These are phyloP conservation scores for Dicroscelio sp. DNA, from an alignment of 2,888 invertebrate genomes.

Conservation along the genomic window DNA sequence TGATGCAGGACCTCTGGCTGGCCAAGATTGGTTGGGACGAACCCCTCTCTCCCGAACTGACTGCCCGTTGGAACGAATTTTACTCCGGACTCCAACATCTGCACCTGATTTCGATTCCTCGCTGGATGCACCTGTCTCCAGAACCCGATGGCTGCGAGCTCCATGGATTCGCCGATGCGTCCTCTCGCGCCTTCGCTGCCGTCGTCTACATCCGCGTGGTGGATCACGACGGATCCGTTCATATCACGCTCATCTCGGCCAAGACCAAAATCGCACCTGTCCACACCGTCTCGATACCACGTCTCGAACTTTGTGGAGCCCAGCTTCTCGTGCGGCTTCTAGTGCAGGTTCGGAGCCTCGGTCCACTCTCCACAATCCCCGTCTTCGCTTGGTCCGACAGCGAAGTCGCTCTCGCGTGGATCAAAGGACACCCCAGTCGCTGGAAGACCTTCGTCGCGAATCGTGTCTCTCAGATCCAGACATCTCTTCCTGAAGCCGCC, in stretches of 20 bases:
- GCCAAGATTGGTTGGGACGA: conserved; percentile 8
- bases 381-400: background rate
- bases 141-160: background rate
- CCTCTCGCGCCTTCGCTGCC: background rate
- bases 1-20: background rate
- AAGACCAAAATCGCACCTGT: background rate
- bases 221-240: background rate
- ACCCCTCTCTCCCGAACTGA: background rate
- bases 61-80: background rate
- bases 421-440: too few species aligned
- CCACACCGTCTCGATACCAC: background rate
- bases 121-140: background rate
- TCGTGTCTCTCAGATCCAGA: background rate
- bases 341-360: too few species aligned
- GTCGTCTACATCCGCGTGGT: background rate
- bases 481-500: background rate
- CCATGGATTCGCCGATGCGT: background rate
- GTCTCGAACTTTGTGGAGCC: background rate
- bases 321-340: background rate
- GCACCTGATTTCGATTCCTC: background rate
- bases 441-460: background rate
- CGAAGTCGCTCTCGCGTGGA: background rate
- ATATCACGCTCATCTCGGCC: background rate
- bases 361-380: too few species aligned
- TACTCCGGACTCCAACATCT: background rate